These are phyloP conservation scores for Cinara cedri DNA, from an alignment of 2,888 invertebrate genomes.

Conservation along the genomic window DNA sequence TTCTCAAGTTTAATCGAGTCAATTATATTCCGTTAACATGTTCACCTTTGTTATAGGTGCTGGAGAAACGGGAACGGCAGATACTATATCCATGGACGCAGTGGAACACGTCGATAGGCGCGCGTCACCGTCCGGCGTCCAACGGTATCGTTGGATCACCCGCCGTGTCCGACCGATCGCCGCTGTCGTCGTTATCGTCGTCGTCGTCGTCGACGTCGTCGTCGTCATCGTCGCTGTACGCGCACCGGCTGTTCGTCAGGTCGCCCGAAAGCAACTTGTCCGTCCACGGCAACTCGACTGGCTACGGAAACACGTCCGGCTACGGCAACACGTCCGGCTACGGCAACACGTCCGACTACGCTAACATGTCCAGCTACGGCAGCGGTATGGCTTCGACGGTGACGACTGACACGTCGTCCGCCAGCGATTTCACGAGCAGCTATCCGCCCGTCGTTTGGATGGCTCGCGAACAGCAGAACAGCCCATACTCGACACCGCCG, in stretches of 20 bases:
- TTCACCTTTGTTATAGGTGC: neutral
- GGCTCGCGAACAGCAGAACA: too few relatives aligned
- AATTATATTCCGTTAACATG: too few relatives aligned
- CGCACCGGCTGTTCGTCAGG: neutral
- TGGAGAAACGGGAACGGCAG: constrained; percentile 11
- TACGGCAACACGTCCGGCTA: neutral
- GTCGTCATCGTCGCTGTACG: neutral
- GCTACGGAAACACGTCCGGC: neutral
- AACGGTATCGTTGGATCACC: neutral
- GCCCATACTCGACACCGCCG: too few relatives aligned
- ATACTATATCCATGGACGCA: constrained; percentile 29
- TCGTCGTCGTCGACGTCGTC: constrained; percentile 6
- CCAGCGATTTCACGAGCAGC: neutral
- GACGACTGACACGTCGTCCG: neutral
- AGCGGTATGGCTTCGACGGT: neutral
- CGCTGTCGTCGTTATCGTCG: neutral
- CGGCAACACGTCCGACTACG: neutral
- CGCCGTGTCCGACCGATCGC: neutral
- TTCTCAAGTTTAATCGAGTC: too few relatives aligned
- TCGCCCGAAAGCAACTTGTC: neutral
- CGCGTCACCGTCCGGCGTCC: neutral
- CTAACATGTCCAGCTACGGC: neutral
- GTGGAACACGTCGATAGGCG: constrained; percentile 16
- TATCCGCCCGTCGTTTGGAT: too few relatives aligned
- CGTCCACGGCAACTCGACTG: neutral